These are phyloP conservation scores for Liasis olivaceus DNA, from an alignment of 2,797 vertebrate genomes.

Conservation along the genomic window DNA sequence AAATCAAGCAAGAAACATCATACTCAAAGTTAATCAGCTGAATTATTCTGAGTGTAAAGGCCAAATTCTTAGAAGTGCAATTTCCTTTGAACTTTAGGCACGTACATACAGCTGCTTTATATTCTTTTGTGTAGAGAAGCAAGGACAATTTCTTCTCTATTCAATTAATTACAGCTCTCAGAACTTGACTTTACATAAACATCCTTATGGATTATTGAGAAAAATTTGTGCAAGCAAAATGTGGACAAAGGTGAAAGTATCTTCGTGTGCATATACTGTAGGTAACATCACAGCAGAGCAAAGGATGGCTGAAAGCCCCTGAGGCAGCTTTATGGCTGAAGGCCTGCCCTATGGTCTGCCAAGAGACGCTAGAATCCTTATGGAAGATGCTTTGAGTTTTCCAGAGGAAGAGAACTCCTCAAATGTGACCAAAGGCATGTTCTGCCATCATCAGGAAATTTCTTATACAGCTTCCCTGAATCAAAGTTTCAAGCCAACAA, in stretches of 20 bases:
- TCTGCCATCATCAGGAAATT: neutral
- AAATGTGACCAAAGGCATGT: neutral
- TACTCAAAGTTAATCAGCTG: neutral
- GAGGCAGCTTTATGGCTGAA: neutral
- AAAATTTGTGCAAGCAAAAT: neutral
- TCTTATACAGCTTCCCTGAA: neutral
- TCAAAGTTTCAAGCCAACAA: neutral
- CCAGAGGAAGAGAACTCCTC: neutral
- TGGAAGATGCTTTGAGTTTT: neutral
- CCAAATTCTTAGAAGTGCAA: neutral
- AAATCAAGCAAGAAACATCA: constrained; percentile 10
- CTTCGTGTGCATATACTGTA: neutral
- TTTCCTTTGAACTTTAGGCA: too few species aligned
- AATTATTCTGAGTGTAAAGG: neutral
- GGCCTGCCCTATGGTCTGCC: neutral
- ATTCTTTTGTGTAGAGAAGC: neutral
- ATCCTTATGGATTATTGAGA: neutral
- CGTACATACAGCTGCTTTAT: neutral
- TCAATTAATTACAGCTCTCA: neutral
- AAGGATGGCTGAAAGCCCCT: neutral
- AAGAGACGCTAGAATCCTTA: neutral
- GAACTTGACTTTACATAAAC: neutral
- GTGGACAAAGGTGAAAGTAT: neutral
- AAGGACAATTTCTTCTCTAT: neutral
- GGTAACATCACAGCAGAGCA: neutral